These are phyloP conservation scores for Pteropus rufus DNA, from an alignment of 2,797 vertebrate genomes.

Conservation along the genomic window DNA sequence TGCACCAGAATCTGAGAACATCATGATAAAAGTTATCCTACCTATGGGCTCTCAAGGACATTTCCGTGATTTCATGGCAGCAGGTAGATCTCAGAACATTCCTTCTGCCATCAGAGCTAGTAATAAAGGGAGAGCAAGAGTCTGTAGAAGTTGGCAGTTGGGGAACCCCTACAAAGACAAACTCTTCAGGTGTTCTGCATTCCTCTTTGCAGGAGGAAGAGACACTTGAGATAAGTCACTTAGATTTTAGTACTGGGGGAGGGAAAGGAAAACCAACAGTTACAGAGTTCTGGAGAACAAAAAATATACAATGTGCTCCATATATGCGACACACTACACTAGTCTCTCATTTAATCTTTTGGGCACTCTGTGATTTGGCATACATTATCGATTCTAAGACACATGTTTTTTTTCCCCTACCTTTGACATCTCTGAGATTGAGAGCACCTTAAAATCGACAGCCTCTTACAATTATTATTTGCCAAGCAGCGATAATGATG, in stretches of 20 bases:
- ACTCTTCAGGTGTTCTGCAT: background rate
- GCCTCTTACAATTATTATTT: background rate
- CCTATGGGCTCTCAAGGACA: background rate
- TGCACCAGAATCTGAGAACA: background rate
- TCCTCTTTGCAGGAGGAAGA: background rate
- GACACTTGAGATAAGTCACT: background rate
- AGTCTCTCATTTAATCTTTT: background rate
- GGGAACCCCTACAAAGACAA: background rate
- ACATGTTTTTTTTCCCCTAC: background rate
- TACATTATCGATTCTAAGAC: background rate
- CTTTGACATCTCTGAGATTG: background rate
- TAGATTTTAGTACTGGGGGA: background rate
- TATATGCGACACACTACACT: rapidly evolving
- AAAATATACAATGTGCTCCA: background rate
- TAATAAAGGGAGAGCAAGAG: background rate
- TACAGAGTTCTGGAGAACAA: background rate
- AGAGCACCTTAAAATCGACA: background rate
- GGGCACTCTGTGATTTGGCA: background rate
- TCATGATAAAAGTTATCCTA: background rate
- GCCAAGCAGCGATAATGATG: background rate
- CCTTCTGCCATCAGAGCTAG: background rate
- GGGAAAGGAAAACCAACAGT: background rate
- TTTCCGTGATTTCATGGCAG: background rate
- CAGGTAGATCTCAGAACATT: background rate
- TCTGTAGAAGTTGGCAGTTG: background rate